These are phyloP conservation scores for Scatophagus argus DNA, from an alignment of 2,113 vertebrate species.

Conservation along the genomic window DNA sequence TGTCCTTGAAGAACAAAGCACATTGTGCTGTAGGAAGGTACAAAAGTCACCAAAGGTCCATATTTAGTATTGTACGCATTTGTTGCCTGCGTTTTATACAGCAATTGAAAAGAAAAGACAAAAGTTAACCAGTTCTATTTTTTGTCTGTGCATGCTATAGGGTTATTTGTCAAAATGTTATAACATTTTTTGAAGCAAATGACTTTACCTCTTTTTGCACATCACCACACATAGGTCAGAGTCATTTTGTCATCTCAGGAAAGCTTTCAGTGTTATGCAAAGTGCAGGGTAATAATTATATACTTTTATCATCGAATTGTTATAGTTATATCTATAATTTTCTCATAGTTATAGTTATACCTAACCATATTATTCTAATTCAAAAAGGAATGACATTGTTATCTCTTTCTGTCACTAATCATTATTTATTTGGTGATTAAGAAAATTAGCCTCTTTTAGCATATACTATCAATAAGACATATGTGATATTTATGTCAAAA, in stretches of 20 bases:
- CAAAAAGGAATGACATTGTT: neutral
- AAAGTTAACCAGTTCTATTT: conserved; percentile 10
- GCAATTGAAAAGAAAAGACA: neutral
- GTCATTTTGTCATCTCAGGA: conserved; percentile 3
- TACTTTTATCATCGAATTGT: neutral
- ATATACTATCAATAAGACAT: neutral
- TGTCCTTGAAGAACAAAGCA: conserved; percentile 38
- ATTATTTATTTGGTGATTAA: neutral
- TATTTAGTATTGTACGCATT: neutral
- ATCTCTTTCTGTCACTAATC: neutral
- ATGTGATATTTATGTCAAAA: neutral
- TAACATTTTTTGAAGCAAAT: conserved; percentile 21
- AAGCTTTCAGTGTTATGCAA: conserved; percentile 5
- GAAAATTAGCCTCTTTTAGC: neutral
- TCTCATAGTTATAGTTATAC: neutral
- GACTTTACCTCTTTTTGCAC: neutral
- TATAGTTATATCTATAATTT: neutral
- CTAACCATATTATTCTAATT: neutral
- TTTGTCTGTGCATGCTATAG: neutral
- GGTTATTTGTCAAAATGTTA: neutral
- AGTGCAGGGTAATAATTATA: neutral
- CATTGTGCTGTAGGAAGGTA: conserved; percentile 11
- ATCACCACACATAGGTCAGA: conserved; percentile 5
- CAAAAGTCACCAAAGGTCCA: conserved; percentile 3
- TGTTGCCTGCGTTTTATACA: neutral